Evolutionary conservation across 2,797 vertebrate genomes (phyloP), one percentile per base, ranked within the genome.

Genomic region (Chelon labrosus): DNA sequence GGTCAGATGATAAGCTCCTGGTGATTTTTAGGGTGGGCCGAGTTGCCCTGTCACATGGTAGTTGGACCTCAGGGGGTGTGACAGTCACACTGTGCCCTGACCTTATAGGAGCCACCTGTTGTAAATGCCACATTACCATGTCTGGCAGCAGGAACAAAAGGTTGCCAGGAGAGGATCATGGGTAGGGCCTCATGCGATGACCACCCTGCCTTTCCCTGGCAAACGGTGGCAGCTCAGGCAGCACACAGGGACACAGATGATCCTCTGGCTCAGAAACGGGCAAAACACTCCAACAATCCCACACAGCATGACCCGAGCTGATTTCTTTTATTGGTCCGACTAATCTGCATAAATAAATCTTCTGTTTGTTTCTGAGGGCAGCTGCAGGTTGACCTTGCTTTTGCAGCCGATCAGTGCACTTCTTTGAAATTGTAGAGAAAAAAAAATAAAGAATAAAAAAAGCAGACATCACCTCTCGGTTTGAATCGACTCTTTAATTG

Each of bases 81-180:
- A 88, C 85, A 83, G 71, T 90, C 90, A 85, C 79, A 88, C 89
- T 91, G 88, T 59, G 87, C 82, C 59, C 20, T 91, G 92, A 92
- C 92, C 91, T 93, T 92, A 89, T 66, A 82, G 76, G 80, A 88
- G 67, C 73, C 85, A 87, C 87, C 87, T 88, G 88, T 82, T 83
- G 79, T 75, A 94, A 93, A 94, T 92, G 89, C 78, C 90, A 93
- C 90, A 93, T 93, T 90, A 91, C 72, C 91, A 92, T 89, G 85
- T 83, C 83, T 88, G 83, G 71, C 82, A 82, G 75, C 65, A 58
- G 69, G 68, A 81, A 82, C 65, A 79, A 82, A 87, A 78, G 74
- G 58, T 81, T 85, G 66, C 71, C 74, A 80, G 75, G 46, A 79
- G 77, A 85, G 78, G 76, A 88, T 85, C 65, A 80, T 66, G 82